These are phyloP conservation scores for Lucinisca nassula DNA, from an alignment of 2,888 invertebrate species.

Conservation along the genomic window DNA sequence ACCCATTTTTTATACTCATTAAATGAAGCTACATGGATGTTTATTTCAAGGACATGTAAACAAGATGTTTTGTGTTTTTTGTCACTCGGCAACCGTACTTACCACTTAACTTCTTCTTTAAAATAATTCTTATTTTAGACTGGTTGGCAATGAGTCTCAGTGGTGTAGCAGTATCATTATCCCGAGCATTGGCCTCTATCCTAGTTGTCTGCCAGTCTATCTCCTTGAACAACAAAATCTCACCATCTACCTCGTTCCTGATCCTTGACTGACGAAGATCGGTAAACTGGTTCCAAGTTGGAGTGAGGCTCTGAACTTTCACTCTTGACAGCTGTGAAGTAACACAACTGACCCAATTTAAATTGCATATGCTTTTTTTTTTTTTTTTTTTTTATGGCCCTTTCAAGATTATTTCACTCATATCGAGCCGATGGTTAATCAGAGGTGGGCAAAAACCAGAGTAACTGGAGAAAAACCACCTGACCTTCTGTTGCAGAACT, in stretches of 20 bases:
- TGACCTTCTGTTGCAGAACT: too few relatives aligned
- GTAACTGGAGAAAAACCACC: too few relatives aligned
- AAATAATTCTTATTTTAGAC: conserved; percentile 97
- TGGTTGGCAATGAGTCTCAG: conserved; percentile 97
- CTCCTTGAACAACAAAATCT: conserved; percentile 97
- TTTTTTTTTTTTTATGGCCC: too few relatives aligned
- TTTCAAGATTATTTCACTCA: too few relatives aligned
- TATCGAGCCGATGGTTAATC: too few relatives aligned
- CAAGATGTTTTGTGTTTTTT: too few relatives aligned
- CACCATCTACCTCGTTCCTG: conserved; percentile 95
- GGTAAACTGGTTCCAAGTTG: conserved; percentile 94
- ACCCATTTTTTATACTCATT: too few relatives aligned
- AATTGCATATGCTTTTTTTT: too few relatives aligned
- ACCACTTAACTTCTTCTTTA: conserved; percentile 97
- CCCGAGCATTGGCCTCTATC: conserved; percentile 96
- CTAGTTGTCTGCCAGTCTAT: conserved; percentile 98
- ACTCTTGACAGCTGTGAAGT: conserved; percentile 98
- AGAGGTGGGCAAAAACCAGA: too few relatives aligned
- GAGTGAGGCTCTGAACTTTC: conserved; percentile 97
- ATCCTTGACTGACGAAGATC: conserved; percentile 97
- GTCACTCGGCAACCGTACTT: conserved; percentile 71
- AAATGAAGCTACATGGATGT: too few relatives aligned
- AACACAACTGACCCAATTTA: too few relatives aligned
- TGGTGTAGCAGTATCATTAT: conserved; percentile 91
- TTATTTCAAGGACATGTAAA: too few relatives aligned